A percentile compares a stretch with the other conserved stretches of the same genome.
phyloP scores from a whole-genome alignment of 2,888 invertebrate species.

The Rutpela maculata region DNA sequence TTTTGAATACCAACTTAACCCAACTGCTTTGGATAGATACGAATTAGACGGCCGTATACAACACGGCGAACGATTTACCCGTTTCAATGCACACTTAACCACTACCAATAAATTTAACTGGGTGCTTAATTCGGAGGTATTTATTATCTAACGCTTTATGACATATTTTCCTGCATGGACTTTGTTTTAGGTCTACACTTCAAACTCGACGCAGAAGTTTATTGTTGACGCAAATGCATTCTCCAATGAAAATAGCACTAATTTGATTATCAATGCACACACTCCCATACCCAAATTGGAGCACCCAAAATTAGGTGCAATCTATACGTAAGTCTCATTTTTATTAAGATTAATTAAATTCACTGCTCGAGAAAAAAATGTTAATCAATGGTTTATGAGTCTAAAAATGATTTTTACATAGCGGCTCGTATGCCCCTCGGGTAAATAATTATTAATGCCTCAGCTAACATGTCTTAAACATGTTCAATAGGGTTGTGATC shows the following conservation, averaged over 20 bases:
- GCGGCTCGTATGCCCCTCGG: background rate
- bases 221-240: conserved; percentile 64
- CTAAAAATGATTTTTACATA: background rate
- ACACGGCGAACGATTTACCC: conserved; percentile 73
- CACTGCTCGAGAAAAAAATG: too few species aligned
- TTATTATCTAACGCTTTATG: conserved; percentile 37
- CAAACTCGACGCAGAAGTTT: conserved; percentile 60
- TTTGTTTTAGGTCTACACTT: conserved; percentile 68
- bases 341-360: too few species aligned
- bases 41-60: conserved; percentile 65
- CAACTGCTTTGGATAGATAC: conserved; percentile 62
- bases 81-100: conserved; percentile 70
- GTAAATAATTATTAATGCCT: background rate
- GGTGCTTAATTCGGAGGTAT: conserved; percentile 72
- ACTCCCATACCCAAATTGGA: conserved; percentile 70
- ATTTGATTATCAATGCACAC: conserved; percentile 65
- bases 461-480: background rate
- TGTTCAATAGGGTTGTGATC: background rate
- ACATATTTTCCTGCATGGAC: background rate
- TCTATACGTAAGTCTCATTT: conserved; percentile 48
- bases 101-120: conserved; percentile 71
- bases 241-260: conserved; percentile 60
- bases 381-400: too few species aligned
- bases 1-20: conserved; percentile 70
- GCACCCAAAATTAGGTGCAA: conserved; percentile 65